Percentiles rank a stretch among this genome's conserved stretches.
Evolutionary conservation across 2,113 vertebrate species (phyloP).

Genomic region (Neolamprologus hecqui): DNA sequence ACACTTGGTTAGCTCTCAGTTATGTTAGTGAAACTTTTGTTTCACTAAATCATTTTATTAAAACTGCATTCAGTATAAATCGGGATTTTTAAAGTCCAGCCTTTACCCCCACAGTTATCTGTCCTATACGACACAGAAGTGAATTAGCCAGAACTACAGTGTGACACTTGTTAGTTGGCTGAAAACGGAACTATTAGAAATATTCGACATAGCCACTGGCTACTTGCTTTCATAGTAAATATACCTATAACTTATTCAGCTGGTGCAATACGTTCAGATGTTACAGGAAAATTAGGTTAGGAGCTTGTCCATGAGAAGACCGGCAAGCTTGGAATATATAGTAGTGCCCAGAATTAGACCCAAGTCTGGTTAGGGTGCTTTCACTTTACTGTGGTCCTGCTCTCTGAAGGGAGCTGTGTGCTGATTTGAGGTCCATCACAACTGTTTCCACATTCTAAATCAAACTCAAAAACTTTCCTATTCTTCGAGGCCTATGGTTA

Average conservation of each 20-base stretch:
- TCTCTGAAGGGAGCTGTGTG: not conserved
- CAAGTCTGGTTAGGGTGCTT: not conserved
- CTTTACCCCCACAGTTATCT: not conserved
- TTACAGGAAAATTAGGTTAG: not conserved
- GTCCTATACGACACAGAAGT: not conserved
- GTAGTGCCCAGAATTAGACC: not conserved
- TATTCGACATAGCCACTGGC: not conserved
- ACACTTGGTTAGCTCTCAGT: not conserved
- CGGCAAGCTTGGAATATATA: not conserved
- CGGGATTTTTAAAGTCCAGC: not conserved
- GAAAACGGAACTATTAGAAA: not conserved
- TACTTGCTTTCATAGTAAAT: not conserved
- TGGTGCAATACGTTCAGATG: not conserved
- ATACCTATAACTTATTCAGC: not conserved
- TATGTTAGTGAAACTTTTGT: not conserved
- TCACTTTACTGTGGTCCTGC: not conserved
- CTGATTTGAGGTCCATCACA: not conserved
- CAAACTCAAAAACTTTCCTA: not conserved
- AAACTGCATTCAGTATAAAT: not conserved
- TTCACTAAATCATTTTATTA: not conserved
- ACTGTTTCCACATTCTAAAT: not conserved
- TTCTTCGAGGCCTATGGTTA: not conserved
- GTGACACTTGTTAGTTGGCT: not conserved
- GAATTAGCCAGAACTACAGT: not conserved
- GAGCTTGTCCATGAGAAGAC: not conserved